These are phyloP conservation scores for Oceanodroma leucorhoa DNA, from an alignment of 2,797 vertebrate genomes.

Conservation along the genomic window DNA sequence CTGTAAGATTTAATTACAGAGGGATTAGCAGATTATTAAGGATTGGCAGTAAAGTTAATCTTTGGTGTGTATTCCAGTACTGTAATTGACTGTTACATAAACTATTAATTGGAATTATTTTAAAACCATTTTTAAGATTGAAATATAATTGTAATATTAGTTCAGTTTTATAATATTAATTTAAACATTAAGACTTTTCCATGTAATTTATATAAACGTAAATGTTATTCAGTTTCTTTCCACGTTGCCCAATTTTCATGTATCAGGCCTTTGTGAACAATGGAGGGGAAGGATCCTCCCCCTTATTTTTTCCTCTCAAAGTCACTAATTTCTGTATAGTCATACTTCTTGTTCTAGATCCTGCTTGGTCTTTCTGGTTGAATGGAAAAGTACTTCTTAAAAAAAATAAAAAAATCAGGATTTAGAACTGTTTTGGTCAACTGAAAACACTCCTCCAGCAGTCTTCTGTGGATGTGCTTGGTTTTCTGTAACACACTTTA, in stretches of 20 bases:
- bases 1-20: neutral
- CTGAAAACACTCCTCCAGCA: neutral
- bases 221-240: neutral
- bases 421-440: neutral
- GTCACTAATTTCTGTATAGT: neutral
- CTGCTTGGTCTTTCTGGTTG: neutral
- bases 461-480: neutral
- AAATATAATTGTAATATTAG: neutral
- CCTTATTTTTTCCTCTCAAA: neutral
- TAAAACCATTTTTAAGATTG: neutral
- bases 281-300: accelerated
- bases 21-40: neutral
- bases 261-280: neutral
- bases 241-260: accelerated
- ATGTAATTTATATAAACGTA: neutral
- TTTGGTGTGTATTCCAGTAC: neutral
- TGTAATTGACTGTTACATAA: neutral
- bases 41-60: neutral
- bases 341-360: neutral
- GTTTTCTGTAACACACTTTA: neutral
- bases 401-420: neutral
- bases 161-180: neutral
- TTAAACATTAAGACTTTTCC: neutral
- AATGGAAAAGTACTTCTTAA: neutral
- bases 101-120: neutral